These are phyloP conservation scores for Cladorhizidae sp. DNA, from an alignment of 37 sponge, comb jelly and placozoan genomes.

Conservation along the genomic window DNA sequence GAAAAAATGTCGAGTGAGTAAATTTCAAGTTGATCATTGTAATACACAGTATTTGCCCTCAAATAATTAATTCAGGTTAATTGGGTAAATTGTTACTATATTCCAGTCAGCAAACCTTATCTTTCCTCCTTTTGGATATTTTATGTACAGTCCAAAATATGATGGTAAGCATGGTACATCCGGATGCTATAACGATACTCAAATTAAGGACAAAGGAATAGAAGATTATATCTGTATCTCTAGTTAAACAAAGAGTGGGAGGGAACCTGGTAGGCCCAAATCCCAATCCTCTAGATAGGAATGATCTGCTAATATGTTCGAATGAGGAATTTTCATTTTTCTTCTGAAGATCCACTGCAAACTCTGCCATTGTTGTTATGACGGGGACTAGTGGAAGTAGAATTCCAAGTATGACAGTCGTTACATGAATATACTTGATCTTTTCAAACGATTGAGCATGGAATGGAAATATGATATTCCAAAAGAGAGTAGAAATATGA, in stretches of 20 bases:
- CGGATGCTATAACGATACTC: not conserved
- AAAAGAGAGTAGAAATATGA: conserved; percentile 26
- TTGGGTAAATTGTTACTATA: too few species aligned
- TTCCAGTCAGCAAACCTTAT: too few species aligned
- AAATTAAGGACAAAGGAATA: conserved; percentile 23
- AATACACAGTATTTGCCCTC: too few species aligned
- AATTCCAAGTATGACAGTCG: conserved; percentile 22
- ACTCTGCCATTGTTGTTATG: not conserved
- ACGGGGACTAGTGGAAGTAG: conserved; percentile 32
- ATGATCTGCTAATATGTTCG: not conserved
- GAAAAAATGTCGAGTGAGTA: too few species aligned
- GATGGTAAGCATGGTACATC: conserved; percentile 16
- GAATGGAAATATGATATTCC: conserved; percentile 14
- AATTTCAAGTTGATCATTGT: too few species aligned
- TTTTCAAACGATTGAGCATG: not conserved
- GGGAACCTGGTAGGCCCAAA: not conserved
- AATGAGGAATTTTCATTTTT: not conserved
- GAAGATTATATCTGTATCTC: not conserved
- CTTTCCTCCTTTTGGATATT: too few species aligned
- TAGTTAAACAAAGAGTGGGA: not conserved
- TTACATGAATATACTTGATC: conserved; percentile 39
- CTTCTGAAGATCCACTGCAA: not conserved
- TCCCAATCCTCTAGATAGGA: not conserved
- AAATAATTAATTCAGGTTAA: too few species aligned
- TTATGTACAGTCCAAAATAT: conserved; percentile 21